Evolutionary conservation across 2,113 vertebrate species (phyloP).

Genomic region (Macaca mulatta): DNA sequence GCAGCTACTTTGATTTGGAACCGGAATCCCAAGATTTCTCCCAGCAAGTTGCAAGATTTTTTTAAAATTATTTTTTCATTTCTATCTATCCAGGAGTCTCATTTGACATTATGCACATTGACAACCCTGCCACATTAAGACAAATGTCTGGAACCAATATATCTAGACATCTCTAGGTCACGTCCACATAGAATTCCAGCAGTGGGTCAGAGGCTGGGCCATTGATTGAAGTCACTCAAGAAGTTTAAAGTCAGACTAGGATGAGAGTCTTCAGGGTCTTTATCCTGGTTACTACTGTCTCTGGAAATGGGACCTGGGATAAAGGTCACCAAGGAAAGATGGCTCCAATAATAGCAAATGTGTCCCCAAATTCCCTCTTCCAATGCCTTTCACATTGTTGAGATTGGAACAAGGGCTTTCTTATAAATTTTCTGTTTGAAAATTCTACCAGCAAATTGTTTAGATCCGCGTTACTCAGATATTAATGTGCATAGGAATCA

Average conservation of each 20-base stretch:
- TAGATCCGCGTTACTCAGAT: neutral
- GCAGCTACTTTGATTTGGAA: neutral
- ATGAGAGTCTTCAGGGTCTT: neutral
- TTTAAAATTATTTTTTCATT: neutral
- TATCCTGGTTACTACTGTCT: neutral
- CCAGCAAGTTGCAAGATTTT: neutral
- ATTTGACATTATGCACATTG: neutral
- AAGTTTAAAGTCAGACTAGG: neutral
- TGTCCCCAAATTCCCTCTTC: neutral
- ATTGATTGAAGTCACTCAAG: neutral
- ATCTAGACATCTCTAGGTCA: neutral
- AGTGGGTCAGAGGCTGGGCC: neutral
- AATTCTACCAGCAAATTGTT: neutral
- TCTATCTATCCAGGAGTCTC: too few relatives aligned
- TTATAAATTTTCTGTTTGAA: neutral
- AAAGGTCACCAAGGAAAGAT: neutral
- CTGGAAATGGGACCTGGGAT: neutral
- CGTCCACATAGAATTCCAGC: neutral
- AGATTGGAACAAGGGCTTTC: neutral
- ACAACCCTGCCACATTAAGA: neutral
- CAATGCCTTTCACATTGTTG: neutral
- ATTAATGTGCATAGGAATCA: neutral
- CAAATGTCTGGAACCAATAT: neutral
- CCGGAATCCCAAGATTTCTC: neutral
- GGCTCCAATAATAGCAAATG: neutral